Evolutionary conservation across 2,797 vertebrate species (phyloP).

Genomic region (Anguilla pacifica): DNA sequence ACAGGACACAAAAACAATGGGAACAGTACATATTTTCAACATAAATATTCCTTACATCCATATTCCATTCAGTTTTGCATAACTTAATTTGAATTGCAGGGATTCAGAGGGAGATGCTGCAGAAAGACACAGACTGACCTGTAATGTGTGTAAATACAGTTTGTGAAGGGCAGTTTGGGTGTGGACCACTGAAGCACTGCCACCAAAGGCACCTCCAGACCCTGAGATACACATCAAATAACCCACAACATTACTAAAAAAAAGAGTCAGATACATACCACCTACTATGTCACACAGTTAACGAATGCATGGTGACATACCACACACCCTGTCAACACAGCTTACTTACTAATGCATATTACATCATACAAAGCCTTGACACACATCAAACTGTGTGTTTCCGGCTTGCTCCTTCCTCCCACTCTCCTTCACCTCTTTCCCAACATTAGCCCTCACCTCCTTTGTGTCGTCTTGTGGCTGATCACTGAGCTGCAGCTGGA

Average conservation of each 20-base stretch:
- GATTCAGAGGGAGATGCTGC: background rate
- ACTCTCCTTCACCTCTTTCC: background rate
- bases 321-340: background rate
- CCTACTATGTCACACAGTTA: background rate
- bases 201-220: constrained; percentile 88
- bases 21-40: background rate
- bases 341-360: background rate
- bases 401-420: no score
- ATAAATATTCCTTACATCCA: background rate
- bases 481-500: constrained; percentile 86
- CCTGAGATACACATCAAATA: constrained; percentile 63
- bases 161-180: constrained; percentile 88
- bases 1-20: background rate
- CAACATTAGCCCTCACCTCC: constrained; percentile 67
- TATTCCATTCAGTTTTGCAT: background rate
- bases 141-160: constrained; percentile 93
- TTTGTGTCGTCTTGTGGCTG: constrained; percentile 78
- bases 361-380: background rate
- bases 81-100: background rate
- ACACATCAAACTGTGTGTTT: background rate
- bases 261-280: background rate
- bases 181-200: constrained; percentile 92
- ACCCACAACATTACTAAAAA: no score
- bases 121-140: constrained; percentile 59
- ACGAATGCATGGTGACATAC: background rate